Percentiles rank a stretch among this genome's conserved stretches.
These are phyloP conservation scores for Hoplias malabaricus DNA, from an alignment of 2,113 vertebrate species.

Conservation along the genomic window DNA sequence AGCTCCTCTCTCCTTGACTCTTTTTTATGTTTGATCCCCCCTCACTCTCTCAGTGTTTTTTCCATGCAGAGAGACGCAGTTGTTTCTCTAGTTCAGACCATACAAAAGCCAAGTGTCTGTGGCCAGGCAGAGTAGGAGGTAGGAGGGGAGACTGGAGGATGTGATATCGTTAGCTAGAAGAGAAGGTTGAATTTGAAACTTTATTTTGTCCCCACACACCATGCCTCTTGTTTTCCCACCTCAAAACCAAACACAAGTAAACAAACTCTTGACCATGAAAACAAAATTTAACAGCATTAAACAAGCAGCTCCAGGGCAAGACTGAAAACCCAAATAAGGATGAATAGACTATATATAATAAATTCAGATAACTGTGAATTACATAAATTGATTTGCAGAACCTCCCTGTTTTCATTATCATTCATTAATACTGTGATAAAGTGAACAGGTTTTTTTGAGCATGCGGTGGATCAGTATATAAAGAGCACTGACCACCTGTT, in stretches of 20 bases:
- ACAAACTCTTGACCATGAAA: conserved; percentile 25
- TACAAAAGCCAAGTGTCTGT: conserved; percentile 67
- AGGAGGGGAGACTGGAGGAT: conserved; percentile 70
- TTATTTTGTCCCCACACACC: conserved; percentile 41
- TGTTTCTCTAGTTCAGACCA: conserved; percentile 70
- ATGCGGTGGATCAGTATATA: too few species aligned
- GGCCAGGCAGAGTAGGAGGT: conserved; percentile 60
- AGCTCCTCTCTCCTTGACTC: conserved; percentile 68
- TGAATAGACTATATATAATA: background rate
- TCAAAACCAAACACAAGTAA: conserved; percentile 47
- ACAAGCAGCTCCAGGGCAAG: background rate
- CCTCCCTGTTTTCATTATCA: background rate
- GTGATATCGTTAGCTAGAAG: conserved; percentile 66
- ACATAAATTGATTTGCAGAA: background rate
- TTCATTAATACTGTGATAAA: too few species aligned
- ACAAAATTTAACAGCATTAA: background rate
- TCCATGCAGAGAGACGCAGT: conserved; percentile 72
- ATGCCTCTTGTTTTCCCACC: conserved; percentile 46
- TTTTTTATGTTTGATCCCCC: conserved; percentile 62
- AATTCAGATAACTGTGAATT: background rate
- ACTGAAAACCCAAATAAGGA: background rate
- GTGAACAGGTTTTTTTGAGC: too few species aligned
- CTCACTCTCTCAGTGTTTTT: conserved; percentile 63
- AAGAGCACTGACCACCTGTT: too few species aligned
- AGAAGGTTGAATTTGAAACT: conserved; percentile 58